A percentile compares a stretch with the other conserved stretches of the same genome.
These are phyloP conservation scores for Melanogrammus aeglefinus DNA, from an alignment of 2,797 vertebrate species.

Conservation along the genomic window DNA sequence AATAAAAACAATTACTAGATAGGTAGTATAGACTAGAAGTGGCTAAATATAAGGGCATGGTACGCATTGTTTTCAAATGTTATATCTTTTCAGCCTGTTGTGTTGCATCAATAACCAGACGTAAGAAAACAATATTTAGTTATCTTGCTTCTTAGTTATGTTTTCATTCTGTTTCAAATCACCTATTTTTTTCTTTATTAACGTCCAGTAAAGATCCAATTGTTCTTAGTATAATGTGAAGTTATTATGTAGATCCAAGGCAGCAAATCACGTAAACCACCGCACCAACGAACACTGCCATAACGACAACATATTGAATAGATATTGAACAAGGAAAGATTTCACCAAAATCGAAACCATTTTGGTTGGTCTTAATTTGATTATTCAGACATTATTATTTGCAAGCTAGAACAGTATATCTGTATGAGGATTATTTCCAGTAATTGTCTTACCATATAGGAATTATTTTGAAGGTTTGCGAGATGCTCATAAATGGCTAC, in stretches of 20 bases:
- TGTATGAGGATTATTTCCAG: background rate
- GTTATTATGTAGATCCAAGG: too few relatives aligned
- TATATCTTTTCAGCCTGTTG: too few relatives aligned
- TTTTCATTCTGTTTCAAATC: too few relatives aligned
- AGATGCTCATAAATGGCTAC: background rate
- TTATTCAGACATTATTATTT: too few relatives aligned
- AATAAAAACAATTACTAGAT: background rate
- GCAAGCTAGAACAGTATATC: background rate
- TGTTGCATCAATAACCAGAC: background rate
- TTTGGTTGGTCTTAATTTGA: too few relatives aligned
- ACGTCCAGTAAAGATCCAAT: background rate
- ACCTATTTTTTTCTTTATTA: background rate
- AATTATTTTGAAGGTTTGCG: background rate
- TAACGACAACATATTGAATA: too few relatives aligned
- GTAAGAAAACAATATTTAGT: background rate
- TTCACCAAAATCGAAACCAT: too few relatives aligned
- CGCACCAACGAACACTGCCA: too few relatives aligned
- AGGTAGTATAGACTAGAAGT: background rate
- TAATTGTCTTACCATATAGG: background rate
- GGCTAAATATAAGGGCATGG: background rate
- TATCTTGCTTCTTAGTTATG: background rate
- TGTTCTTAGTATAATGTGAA: too few relatives aligned
- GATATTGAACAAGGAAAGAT: too few relatives aligned
- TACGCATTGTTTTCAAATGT: background rate
- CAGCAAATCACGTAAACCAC: too few relatives aligned